phyloP scores from a whole-genome alignment of 2,113 vertebrate genomes.

The Sisor rabdophorus region DNA sequence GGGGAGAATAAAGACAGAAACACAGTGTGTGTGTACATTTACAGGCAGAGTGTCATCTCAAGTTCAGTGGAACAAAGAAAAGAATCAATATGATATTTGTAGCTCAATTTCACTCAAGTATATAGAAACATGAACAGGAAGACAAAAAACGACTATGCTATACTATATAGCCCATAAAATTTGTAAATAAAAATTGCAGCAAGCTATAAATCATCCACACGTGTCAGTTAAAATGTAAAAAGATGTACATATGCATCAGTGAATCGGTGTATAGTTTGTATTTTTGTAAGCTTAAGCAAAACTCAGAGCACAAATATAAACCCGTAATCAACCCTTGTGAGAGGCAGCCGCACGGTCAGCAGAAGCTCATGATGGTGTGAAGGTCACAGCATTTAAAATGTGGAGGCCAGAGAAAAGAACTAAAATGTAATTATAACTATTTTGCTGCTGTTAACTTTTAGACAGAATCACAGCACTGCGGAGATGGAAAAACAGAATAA shows the following conservation, averaged over 20 bases:
- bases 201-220: neutral
- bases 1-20: constrained; percentile 13
- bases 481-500: constrained; percentile 57
- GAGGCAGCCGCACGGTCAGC: constrained; percentile 7
- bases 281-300: constrained; percentile 33
- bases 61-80: constrained; percentile 83
- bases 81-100: constrained; percentile 91
- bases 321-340: constrained; percentile 23
- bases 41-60: constrained; percentile 81
- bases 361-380: constrained; percentile 18
- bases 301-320: constrained; percentile 10
- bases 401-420: constrained; percentile 46
- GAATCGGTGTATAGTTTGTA: neutral
- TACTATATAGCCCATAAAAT: neutral
- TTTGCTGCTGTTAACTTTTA: constrained; percentile 63
- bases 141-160: constrained; percentile 69
- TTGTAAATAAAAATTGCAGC: neutral
- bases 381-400: constrained; percentile 35
- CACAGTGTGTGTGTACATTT: neutral
- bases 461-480: constrained; percentile 47
- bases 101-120: constrained; percentile 85
- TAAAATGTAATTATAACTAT: constrained; percentile 72
- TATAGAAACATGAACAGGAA: constrained; percentile 83
- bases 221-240: constrained; percentile 11
- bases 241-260: neutral